phyloP scores from a whole-genome alignment of 35 echinoderm and acorn worm species.

The Acanthaster planci region DNA sequence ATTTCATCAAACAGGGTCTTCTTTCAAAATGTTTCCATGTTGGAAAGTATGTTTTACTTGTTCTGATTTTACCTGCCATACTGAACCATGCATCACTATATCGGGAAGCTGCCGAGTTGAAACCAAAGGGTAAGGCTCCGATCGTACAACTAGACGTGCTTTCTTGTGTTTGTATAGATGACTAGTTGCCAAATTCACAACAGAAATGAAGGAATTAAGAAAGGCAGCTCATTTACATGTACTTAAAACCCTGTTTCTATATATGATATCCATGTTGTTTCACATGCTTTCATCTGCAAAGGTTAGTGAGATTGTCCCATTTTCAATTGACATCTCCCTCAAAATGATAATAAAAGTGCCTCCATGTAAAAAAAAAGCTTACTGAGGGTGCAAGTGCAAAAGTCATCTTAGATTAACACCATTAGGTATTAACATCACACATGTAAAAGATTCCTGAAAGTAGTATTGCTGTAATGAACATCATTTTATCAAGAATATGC shows the following conservation, averaged over 20 bases:
- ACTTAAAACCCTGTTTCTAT: background rate
- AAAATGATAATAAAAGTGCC: background rate
- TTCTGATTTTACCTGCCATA: conserved; percentile 80
- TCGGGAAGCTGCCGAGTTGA: conserved; percentile 69
- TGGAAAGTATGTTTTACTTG: conserved; percentile 67
- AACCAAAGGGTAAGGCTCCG: conserved; percentile 55
- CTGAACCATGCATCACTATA: conserved; percentile 88
- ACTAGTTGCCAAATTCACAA: background rate
- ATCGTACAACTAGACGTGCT: background rate
- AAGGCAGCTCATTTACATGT: background rate
- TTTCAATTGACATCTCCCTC: no score
- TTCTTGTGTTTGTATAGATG: background rate
- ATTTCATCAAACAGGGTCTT: conserved; percentile 16
- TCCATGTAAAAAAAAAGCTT: background rate
- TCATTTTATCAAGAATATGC: background rate
- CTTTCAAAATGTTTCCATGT: conserved; percentile 46
- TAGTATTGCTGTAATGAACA: background rate
- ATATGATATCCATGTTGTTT: background rate
- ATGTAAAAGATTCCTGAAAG: no score
- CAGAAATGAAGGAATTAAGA: background rate
- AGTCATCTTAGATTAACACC: background rate
- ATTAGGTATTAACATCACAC: background rate
- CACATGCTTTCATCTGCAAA: no score
- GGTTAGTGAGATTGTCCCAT: no score
- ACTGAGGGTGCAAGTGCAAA: background rate